Percentiles rank a stretch among this genome's conserved stretches.
Conservation (phyloP, 92 coral and sea anemone species). For the Siderastrea radians region DNA sequence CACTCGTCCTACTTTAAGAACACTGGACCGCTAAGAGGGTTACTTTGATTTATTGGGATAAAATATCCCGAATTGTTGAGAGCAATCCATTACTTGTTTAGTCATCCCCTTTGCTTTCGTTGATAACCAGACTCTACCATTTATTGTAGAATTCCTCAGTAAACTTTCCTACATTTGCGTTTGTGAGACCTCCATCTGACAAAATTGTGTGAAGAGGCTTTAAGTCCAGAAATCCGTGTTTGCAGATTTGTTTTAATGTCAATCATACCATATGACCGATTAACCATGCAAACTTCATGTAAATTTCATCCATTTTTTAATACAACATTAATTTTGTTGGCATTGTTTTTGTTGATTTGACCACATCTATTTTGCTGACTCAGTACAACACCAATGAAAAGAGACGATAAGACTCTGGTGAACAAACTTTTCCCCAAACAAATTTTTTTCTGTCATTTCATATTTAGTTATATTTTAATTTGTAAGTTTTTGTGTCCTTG, state of each 20-base stretch:
- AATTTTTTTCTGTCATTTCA: too few species aligned
- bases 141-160: not conserved
- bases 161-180: conserved; percentile 8
- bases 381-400: too few species aligned
- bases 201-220: not conserved
- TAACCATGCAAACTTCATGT: too few species aligned
- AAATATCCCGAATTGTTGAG: not conserved
- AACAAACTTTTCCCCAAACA: too few species aligned
- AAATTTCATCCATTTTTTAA: too few species aligned
- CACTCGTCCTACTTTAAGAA: not conserved
- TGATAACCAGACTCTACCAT: not conserved
- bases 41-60: not conserved
- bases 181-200: not conserved
- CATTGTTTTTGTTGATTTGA: too few species aligned
- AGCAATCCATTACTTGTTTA: conserved; percentile 8
- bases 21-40: conserved; percentile 10
- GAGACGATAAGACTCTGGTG: too few species aligned
- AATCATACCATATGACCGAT: conserved; percentile 4
- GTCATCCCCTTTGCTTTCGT: not conserved
- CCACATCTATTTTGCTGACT: too few species aligned
- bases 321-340: too few species aligned
- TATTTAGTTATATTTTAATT: too few species aligned
- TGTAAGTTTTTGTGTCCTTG: too few species aligned
- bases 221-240: not conserved
- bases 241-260: not conserved